phyloP scores from a whole-genome alignment of 2,113 vertebrate species.

The Corythaixoides concolor region DNA sequence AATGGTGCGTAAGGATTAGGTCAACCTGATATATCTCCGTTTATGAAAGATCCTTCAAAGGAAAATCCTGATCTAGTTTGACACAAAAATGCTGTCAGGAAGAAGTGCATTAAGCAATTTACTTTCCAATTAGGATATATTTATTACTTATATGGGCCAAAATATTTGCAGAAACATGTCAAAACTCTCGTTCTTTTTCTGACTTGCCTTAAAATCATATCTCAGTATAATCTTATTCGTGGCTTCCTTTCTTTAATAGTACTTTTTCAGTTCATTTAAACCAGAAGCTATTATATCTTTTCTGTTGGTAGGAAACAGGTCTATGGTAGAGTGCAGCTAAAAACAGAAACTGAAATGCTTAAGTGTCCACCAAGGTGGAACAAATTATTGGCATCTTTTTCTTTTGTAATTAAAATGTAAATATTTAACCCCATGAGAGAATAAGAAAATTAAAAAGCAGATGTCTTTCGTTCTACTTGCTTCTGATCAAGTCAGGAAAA shows the following conservation, averaged over 20 bases:
- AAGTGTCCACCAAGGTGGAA: background rate
- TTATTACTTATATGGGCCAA: constrained; percentile 36
- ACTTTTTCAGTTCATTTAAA: background rate
- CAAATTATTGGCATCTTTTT: background rate
- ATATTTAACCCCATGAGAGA: background rate
- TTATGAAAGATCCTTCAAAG: constrained; percentile 39
- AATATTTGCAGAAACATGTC: constrained; percentile 39
- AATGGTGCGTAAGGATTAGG: background rate
- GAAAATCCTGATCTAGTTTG: constrained; percentile 26
- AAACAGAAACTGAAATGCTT: background rate
- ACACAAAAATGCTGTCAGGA: constrained; percentile 51
- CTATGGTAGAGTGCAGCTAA: background rate
- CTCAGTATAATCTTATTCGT: background rate
- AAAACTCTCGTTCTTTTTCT: background rate
- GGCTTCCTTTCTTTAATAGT: background rate
- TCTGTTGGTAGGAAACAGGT: background rate
- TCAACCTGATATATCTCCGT: background rate
- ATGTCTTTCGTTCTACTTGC: background rate
- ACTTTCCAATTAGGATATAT: constrained; percentile 34
- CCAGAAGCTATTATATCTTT: background rate
- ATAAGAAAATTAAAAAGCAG: background rate
- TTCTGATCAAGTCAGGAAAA: background rate
- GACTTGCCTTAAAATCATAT: background rate
- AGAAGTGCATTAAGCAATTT: constrained; percentile 32
- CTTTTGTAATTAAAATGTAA: background rate